phyloP scores from a whole-genome alignment of 2,113 vertebrate species.

The Upupa epops region DNA sequence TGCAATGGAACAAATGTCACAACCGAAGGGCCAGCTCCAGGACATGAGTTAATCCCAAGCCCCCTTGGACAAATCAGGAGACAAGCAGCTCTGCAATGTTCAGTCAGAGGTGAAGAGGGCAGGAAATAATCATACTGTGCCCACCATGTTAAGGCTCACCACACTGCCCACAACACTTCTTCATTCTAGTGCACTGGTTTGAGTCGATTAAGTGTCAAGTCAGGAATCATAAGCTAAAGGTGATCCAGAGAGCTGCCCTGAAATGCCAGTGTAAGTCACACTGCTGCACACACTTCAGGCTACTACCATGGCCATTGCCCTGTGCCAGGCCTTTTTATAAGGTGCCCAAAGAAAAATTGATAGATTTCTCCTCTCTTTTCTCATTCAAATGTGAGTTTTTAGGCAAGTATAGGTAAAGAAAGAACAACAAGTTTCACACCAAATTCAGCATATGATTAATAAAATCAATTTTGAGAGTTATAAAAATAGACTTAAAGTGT shows the following conservation, averaged over 20 bases:
- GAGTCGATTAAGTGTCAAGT: no score
- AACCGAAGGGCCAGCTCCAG: background rate
- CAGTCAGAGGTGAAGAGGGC: background rate
- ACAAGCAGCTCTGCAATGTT: background rate
- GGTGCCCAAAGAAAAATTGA: background rate
- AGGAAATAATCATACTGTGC: background rate
- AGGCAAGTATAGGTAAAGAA: background rate
- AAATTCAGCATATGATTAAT: background rate
- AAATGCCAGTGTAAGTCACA: background rate
- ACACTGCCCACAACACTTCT: accelerated
- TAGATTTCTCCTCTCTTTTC: background rate
- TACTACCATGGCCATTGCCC: accelerated
- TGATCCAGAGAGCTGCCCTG: accelerated
- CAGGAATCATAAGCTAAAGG: background rate
- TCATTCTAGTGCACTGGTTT: background rate
- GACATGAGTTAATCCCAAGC: accelerated
- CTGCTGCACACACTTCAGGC: background rate
- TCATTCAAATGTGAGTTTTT: background rate
- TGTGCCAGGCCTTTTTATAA: background rate
- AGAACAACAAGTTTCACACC: background rate
- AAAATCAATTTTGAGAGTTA: slow-evolving; percentile 9
- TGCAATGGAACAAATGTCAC: background rate
- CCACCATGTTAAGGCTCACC: accelerated
- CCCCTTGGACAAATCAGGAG: background rate
- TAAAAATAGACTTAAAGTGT: background rate